These are phyloP conservation scores for Macrosteles quadrilineatus DNA, from an alignment of 1,140 invertebrate species.

Conservation along the genomic window DNA sequence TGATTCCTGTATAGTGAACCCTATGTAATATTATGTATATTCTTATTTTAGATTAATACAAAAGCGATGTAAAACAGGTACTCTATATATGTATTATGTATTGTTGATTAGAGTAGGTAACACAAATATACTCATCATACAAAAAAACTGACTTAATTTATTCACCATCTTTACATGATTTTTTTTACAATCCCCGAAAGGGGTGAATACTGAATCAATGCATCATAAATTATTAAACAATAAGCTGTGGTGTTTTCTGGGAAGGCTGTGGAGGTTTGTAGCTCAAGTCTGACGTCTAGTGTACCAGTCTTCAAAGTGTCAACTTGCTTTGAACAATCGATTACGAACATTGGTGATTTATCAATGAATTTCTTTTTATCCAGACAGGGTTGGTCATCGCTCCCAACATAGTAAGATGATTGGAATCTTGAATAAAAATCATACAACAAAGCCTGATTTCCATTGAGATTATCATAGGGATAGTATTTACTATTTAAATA, in stretches of 20 bases:
- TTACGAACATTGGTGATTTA: neutral
- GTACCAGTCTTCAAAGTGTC: constrained; percentile 13
- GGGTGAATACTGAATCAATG: neutral
- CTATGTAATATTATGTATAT: no score
- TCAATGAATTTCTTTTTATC: neutral
- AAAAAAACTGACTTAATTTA: no score
- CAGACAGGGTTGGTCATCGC: neutral
- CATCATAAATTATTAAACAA: constrained; percentile 25
- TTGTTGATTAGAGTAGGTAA: no score
- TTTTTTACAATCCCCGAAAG: neutral
- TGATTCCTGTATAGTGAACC: neutral
- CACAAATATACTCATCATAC: no score
- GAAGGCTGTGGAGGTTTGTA: constrained; percentile 28
- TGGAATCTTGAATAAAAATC: constrained; percentile 9
- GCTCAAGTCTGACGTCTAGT: constrained; percentile 20
- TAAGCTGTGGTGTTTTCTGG: constrained; percentile 47
- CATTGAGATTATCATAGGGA: constrained; percentile 35
- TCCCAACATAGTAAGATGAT: constrained; percentile 26
- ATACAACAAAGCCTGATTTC: neutral
- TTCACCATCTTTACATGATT: constrained; percentile 10
- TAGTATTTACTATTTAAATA: constrained; percentile 34
- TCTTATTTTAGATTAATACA: no score
- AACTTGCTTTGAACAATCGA: constrained; percentile 20
- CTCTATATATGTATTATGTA: no score
- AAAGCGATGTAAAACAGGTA: no score